Base-by-base conservation (phyloP, 2,797 vertebrate species). In the Coregonus sp. region DNA sequence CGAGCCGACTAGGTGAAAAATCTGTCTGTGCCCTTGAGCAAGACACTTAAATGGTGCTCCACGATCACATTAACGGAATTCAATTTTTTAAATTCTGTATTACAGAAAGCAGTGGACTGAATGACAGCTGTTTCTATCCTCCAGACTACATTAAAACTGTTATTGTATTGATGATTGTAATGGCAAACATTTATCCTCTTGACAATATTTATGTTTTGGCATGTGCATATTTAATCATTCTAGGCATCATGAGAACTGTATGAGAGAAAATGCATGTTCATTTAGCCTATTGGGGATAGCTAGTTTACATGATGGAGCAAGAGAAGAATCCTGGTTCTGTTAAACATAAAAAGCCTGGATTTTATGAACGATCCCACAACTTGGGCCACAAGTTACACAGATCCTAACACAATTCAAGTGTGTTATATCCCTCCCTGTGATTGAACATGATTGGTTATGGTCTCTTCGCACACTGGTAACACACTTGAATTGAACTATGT, bases 11-110 rank as follows among this genome's bases (percentile, higher is more conserved):
- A 25, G 25, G 25, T 25, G 25, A 25, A 25, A 25, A 25, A 25
- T 25, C 25, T 25, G 25, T 25, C 25, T 25, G 25, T 25, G 25
- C 25, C 25, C 25, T 25, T 25, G 25, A 25, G 25, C 25, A 25
- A 25, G 25, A 25, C 25, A 25, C 25, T 25, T 25, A 25, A 25
- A 25, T 25, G 25, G 25, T 25, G 25, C 59, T 25, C 59, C 74
- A 54, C 47, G 1, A 29, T 78, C 52, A 72, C 56, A 51, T 72
- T 37, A 12, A 69, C 67, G 68, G 71, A 72, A 73, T 76, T 81
- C 29, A 35, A 78, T 76, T 65, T 65, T 51, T 68, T 25, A 1
- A 25, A 25, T 25, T 25, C 29, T 76, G 59, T 37, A 50, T 52
- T 52, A 76, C 40, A 67, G 25, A 75, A 75, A 70, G 40, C 31